These are phyloP conservation scores for Folsomia manolachei DNA, from an alignment of 2,888 invertebrate species.

Conservation along the genomic window DNA sequence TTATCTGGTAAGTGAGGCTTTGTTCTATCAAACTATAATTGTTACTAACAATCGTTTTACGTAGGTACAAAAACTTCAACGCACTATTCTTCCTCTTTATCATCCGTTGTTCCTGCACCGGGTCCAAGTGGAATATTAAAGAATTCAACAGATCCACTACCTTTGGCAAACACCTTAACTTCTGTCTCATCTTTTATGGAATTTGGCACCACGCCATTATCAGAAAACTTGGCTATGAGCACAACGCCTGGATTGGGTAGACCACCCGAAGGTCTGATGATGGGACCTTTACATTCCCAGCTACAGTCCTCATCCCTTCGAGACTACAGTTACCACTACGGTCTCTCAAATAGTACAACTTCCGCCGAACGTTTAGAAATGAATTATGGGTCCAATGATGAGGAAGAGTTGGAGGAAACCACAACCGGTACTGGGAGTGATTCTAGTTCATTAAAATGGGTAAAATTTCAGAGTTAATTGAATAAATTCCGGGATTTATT, in stretches of 20 bases:
- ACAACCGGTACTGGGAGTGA: conserved; percentile 44
- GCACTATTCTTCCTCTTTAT: background rate
- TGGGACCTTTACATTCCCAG: background rate
- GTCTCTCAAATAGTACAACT: background rate
- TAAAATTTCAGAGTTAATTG: too few species aligned
- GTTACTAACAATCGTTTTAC: background rate
- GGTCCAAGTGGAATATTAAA: conserved; percentile 29
- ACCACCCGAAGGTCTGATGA: background rate
- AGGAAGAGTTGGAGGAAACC: conserved; percentile 26
- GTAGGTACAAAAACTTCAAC: background rate
- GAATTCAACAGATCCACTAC: conserved; percentile 19
- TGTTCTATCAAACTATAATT: background rate
- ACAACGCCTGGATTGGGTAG: background rate
- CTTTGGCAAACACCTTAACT: background rate
- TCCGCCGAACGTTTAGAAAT: conserved; percentile 12
- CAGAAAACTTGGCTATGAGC: too few species aligned
- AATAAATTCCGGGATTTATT: too few species aligned
- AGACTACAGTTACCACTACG: conserved; percentile 19
- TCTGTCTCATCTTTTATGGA: too few species aligned
- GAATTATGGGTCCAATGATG: conserved; percentile 12
- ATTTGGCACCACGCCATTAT: too few species aligned
- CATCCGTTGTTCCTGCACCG: background rate
- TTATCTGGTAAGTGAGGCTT: background rate
- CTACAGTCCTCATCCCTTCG: background rate
- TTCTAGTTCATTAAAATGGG: conserved; percentile 48